Evolutionary conservation across 2,888 invertebrate species (phyloP), one percentile per base, ranked within the genome.

Genomic region (Bellardia bayeri): DNA sequence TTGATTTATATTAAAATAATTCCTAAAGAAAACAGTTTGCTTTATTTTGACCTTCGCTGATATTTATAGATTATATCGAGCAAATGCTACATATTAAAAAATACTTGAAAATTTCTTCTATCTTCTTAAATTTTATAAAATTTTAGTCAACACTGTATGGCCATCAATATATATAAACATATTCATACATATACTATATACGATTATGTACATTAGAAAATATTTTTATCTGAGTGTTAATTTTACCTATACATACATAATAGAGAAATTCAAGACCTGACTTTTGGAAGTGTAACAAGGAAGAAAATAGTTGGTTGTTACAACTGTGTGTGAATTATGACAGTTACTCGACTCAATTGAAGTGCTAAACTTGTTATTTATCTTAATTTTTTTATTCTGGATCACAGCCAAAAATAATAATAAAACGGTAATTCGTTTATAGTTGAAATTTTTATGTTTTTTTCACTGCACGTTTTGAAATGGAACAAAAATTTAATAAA

Each of bases 281-380:
- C 69, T 42, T 80, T 54, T 42, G 45, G 9, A 68, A 74, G 45
- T 61, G 14, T 40, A 63, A 51, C 8, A 79, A 2, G 4, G 45
- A 16, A 51, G 49, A 72, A 75, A 86, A 78, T 51, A 0, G 33
- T 61, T 75, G 56, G 56, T 86, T 69, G 82, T 83, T 79, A 69
- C 75, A 75, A 86, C 69, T 86, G 74, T 82, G 63, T 86, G 86
- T 86, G 82, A 86, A 82, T 82, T 86, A 86, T 86, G 82, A 86
- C 86, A 82, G 75, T 75, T 75, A 79, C 74, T 86, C 79, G 82
- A 82, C 79, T 86, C 86, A 75, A 82, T 86, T 86, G 86, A 83
- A 86, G 82, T 82, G 86, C 78, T 82, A 78, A 76, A 78, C 51
- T 66, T 49, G 75, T 81, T 16, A 16, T 63, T 61, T 75, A 8